Conservation (phyloP, 1,140 invertebrate genomes). For the Yoshiicerus persimilis region DNA sequence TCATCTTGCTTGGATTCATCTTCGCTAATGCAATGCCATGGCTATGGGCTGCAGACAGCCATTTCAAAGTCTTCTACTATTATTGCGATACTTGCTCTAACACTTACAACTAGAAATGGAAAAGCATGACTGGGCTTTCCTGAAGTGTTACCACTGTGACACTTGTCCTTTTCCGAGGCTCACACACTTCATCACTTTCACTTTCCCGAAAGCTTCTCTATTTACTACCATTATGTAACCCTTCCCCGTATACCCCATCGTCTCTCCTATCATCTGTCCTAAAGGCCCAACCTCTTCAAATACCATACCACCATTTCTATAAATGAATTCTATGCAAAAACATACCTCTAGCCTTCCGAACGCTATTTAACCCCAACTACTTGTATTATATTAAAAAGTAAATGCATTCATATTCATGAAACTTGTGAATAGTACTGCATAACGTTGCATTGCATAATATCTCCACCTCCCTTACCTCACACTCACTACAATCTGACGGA, state of each 20-base stretch:
- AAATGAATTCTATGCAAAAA: no score
- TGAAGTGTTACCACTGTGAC: conserved; percentile 7
- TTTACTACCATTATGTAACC: neutral
- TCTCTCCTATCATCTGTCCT: neutral
- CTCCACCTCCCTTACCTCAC: neutral
- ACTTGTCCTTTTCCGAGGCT: neutral
- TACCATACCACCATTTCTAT: neutral
- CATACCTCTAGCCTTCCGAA: no score
- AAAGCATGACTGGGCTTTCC: conserved; percentile 1
- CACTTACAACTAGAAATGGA: neutral
- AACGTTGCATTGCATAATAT: neutral
- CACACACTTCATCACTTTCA: conserved; percentile 24
- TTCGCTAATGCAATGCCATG: no score
- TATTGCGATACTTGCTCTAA: neutral
- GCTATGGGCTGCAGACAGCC: neutral
- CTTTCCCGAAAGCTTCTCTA: conserved; percentile 6
- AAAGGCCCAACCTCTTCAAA: neutral
- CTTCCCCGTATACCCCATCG: neutral
- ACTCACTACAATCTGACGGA: neutral
- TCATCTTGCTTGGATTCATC: no score
- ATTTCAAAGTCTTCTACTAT: neutral
- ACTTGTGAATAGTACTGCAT: no score
- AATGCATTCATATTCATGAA: neutral
- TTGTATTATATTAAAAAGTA: neutral
- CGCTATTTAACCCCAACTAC: no score